Base-by-base conservation (phyloP, 2,113 vertebrate species). In the Mystacornis crossleyi region DNA sequence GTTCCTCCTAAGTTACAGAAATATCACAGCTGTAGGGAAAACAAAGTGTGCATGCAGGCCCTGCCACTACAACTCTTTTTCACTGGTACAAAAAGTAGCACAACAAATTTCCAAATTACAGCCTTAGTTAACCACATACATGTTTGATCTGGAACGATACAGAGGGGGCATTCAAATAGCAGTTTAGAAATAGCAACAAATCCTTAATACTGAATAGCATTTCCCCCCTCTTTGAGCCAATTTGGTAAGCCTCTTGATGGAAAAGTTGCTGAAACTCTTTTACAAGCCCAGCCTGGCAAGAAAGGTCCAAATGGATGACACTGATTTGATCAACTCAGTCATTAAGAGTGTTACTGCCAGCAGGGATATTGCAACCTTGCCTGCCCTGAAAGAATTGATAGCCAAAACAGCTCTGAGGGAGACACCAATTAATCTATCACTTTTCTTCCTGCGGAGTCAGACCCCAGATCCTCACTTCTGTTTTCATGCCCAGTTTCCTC, bases 281-380 rank as follows among this genome's bases (percentile, higher is more conserved):
- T 73, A 88, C 1, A 7, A 85, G 71, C 3, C 21, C 16, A 87
- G 1, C 6, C 16, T 47, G 38, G 60, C 18, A 69, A 93, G 79
- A 78, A 83, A 81, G 55, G 53, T 51, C 60, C 40, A 58, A 88
- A 80, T 48, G 55, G 67, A 60, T 62, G 72, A 79, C 55, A 51
- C 38, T 97, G 94, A 96, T 97, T 93, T 94, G 81, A 96, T 96
- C 85, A 97, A 71, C 48, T 77, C 61, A 4, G 38, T 90, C 95
- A 83, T 93, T 93, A 92, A 64, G 88, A 71, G 92, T 67, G 71
- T 92, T 92, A 71, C 55, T 90, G 82, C 60, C 67, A 93, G 67
- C 64, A 93, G 55, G 42, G 47, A 77, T 88, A 84, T 69, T 85
- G 69, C 80, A 95, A 48, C 50, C 45, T 85, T 12, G 5, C 81